Conservation (phyloP, 2,888 invertebrate species). For the Notodonta dromedarius region DNA sequence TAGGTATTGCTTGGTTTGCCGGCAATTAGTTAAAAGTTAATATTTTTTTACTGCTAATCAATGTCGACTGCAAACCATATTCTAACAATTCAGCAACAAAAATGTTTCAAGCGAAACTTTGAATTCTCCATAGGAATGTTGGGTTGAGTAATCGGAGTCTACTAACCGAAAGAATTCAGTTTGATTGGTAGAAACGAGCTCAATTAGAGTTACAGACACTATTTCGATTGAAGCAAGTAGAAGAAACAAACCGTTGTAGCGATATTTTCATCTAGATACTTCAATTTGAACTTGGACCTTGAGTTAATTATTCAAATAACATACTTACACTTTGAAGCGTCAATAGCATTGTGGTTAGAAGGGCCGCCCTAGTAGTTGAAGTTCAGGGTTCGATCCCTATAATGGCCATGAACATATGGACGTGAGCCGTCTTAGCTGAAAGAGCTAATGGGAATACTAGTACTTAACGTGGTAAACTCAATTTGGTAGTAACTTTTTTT, state of each 20-base stretch:
- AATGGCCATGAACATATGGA: too few species aligned
- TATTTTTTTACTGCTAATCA: neutral
- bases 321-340: too few species aligned
- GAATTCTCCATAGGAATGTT: constrained; percentile 48
- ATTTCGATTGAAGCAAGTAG: constrained; percentile 44
- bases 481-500: too few species aligned
- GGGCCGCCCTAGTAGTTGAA: too few species aligned
- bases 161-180: constrained; percentile 58
- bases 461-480: too few species aligned
- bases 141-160: constrained; percentile 56
- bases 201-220: constrained; percentile 60
- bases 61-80: neutral
- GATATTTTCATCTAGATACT: neutral
- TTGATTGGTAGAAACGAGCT: constrained; percentile 68
- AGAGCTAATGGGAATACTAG: too few species aligned
- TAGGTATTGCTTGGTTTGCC: too few species aligned
- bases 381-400: too few species aligned
- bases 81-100: neutral
- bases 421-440: too few species aligned
- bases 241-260: constrained; percentile 12
- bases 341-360: too few species aligned
- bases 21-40: too few species aligned
- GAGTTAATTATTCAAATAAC: too few species aligned
- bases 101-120: neutral
- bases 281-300: neutral